These are phyloP conservation scores for Formica selysi DNA, from an alignment of 1,140 invertebrate species.

Conservation along the genomic window DNA sequence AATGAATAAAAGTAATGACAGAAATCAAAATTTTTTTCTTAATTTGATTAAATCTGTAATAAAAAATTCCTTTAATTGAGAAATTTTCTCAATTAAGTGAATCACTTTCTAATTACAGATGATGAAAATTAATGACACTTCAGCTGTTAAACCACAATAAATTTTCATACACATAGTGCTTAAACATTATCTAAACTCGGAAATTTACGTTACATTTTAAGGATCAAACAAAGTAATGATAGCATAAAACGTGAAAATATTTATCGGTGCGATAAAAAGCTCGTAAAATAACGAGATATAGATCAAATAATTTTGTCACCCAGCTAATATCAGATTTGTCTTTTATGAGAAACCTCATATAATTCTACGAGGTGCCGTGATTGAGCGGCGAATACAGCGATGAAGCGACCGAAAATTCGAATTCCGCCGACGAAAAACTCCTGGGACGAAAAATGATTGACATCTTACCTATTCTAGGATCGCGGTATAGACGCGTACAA, in stretches of 20 bases:
- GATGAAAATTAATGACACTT: not conserved
- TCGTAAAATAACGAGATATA: conserved; percentile 22
- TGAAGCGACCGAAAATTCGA: conserved; percentile 65
- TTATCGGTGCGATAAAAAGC: conserved; percentile 12
- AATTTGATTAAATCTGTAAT: not conserved
- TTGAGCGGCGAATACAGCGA: conserved; percentile 8
- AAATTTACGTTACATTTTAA: not conserved
- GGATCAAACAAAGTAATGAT: not conserved
- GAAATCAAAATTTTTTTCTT: not conserved
- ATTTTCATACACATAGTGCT: not conserved
- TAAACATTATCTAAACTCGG: not conserved
- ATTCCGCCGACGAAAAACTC: conserved; percentile 65
- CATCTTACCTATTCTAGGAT: conserved; percentile 55
- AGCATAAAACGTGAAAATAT: conserved; percentile 13
- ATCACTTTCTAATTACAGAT: not conserved
- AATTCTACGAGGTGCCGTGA: conserved; percentile 10
- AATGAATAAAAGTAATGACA: not conserved
- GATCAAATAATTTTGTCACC: not conserved
- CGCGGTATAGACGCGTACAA: conserved; percentile 70
- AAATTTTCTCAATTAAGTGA: not conserved
- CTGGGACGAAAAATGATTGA: conserved; percentile 76
- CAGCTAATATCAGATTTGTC: not conserved
- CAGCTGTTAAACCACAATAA: not conserved
- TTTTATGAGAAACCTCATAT: not conserved
- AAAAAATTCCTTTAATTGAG: no score